phyloP scores from a whole-genome alignment of 2,113 vertebrate genomes.

The Promerops cafer region DNA sequence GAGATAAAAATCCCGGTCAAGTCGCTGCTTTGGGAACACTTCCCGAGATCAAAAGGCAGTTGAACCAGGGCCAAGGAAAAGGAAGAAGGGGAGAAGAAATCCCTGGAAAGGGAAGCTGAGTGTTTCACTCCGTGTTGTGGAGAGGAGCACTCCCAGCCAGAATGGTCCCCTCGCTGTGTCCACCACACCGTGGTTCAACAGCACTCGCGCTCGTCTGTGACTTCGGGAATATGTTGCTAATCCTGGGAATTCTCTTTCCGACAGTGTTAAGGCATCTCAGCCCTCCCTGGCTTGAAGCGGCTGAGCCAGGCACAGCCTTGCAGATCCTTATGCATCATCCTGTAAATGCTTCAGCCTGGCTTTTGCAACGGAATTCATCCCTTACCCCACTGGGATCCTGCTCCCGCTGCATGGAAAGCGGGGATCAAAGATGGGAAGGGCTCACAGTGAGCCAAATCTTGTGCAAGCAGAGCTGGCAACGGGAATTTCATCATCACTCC shows the following conservation, averaged over 20 bases:
- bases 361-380: neutral
- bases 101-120: neutral
- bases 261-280: neutral
- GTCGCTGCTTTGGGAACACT: neutral
- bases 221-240: slow-evolving; percentile 14
- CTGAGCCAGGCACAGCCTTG: neutral
- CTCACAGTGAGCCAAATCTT: neutral
- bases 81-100: neutral
- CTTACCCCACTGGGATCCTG: neutral
- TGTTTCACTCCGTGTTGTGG: fast-evolving
- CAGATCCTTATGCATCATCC: neutral
- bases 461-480: neutral
- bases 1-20: neutral
- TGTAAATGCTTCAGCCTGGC: neutral
- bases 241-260: neutral
- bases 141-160: neutral
- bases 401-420: fast-evolving
- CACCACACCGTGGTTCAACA: fast-evolving
- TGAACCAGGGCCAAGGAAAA: neutral
- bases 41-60: neutral
- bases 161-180: fast-evolving
- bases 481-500: neutral
- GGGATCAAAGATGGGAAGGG: neutral
- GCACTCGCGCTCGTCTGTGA: fast-evolving
- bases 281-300: neutral